Percentiles rank a stretch among this genome's conserved stretches.
Conservation (phyloP, 2,797 vertebrate genomes). For the Rhinichthys osculus region DNA sequence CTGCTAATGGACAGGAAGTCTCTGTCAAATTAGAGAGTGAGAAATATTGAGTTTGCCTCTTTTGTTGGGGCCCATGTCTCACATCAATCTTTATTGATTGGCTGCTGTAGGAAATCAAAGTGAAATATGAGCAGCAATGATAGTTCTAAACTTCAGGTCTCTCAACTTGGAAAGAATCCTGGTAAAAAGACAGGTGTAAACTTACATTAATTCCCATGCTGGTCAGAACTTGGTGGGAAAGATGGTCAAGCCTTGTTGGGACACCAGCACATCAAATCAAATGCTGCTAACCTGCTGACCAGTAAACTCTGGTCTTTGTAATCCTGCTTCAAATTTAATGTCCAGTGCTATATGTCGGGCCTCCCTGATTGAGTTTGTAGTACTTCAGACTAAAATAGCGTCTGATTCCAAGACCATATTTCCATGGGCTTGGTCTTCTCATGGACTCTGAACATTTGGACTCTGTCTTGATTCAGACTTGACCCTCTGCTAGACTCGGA, state of each 20-base stretch:
- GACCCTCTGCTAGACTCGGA: neutral
- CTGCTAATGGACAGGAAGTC: conserved; percentile 65
- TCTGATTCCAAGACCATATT: neutral
- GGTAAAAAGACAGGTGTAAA: neutral
- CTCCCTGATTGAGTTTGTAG: neutral
- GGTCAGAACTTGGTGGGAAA: neutral
- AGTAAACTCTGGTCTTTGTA: conserved; percentile 45
- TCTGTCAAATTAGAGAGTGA: conserved; percentile 59
- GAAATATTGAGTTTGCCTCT: conserved; percentile 59
- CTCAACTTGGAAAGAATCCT: conserved; percentile 41
- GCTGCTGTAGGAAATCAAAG: conserved; percentile 70
- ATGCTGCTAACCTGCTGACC: neutral
- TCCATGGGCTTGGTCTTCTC: neutral
- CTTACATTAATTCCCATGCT: conserved; percentile 1
- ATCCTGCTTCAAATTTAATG: neutral
- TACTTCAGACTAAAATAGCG: neutral
- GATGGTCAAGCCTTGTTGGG: neutral
- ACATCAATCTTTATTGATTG: conserved; percentile 69
- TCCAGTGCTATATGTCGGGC: neutral
- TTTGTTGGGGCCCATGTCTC: conserved; percentile 52
- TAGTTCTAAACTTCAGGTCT: conserved; percentile 66
- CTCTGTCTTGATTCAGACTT: neutral
- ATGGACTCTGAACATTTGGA: neutral
- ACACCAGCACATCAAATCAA: neutral
- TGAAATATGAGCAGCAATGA: conserved; percentile 69